phyloP scores from a whole-genome alignment of 2,888 invertebrate species.

The Stenoptilia bipunctidactyla region DNA sequence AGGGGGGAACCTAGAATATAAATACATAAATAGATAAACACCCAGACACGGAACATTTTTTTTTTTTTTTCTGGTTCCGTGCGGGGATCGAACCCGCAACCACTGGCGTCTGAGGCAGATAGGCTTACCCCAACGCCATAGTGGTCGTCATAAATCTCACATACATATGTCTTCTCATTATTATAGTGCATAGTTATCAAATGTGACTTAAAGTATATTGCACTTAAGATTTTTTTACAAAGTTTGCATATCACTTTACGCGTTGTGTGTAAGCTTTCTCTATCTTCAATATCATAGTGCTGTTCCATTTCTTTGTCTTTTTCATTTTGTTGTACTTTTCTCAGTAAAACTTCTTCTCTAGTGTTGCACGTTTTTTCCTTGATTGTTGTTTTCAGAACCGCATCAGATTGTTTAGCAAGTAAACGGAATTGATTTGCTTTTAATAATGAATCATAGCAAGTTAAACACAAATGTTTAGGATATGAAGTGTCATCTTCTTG shows the following conservation, averaged over 20 bases:
- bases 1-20: too few relatives aligned
- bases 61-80: too few relatives aligned
- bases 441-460: not conserved
- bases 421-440: not conserved
- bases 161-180: conserved; percentile 27
- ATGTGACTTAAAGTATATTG: not conserved
- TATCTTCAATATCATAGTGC: not conserved
- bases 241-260: not conserved
- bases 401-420: not conserved
- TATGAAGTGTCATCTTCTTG: not conserved
- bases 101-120: too few relatives aligned
- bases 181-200: conserved; percentile 18
- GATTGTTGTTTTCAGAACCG: not conserved
- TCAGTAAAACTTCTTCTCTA: not conserved
- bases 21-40: too few relatives aligned
- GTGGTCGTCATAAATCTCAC: too few relatives aligned
- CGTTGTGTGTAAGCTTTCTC: not conserved
- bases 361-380: not conserved
- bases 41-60: too few relatives aligned
- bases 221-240: not conserved
- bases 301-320: not conserved
- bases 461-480: not conserved
- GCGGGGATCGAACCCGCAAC: too few relatives aligned
- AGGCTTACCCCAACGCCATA: too few relatives aligned
- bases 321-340: not conserved